Evolutionary conservation across 2,888 invertebrate species (phyloP), one percentile per base, ranked within the genome.

Genomic region (Julus scanicus): DNA sequence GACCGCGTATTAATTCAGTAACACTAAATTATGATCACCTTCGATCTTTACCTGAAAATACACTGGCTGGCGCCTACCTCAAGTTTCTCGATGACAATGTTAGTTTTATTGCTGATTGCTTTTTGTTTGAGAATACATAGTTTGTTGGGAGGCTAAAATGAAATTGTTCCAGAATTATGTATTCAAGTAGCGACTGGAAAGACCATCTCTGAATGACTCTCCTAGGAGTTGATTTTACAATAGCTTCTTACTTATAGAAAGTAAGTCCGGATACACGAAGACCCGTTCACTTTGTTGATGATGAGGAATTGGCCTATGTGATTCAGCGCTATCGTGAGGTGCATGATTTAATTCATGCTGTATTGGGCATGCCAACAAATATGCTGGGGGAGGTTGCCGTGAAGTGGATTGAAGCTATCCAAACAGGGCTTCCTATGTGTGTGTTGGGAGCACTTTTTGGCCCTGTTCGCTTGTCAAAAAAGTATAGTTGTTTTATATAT

Each of bases 331-430:
- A 99, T 92, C 94, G 99, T 90, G 99, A 99, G 93, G 96, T 97
- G 11, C 99, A 99, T 92, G 99, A 99, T 93, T 94, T 99, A 90
- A 95, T 97, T 89, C 99, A 99, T 93, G 95, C 98, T 0, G 93
- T 96, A 29, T 94, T 99, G 80, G 95, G 95, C 90, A 98, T 99
- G 97, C 98, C 97, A 63, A 98, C 98, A 15, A 96, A 96, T 91
- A 97, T 98, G 97, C 93, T 98, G 57, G 95, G 94, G 87, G 95
- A 99, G 94, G 98, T 99, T 8, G 95, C 97, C 15, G 96, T 99
- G 6, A 99, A 99, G 93, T 99, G 99, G 98, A 95, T 99, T 86
- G 99, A 99, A 94, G 99, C 96, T 0, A 94, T 99, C 89, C 99
- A 99, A 93, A 97, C 96, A 15, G 95, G 95, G 87, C 93, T 99